phyloP scores from a whole-genome alignment of 1,140 invertebrate species.

The Conus betulinus region DNA sequence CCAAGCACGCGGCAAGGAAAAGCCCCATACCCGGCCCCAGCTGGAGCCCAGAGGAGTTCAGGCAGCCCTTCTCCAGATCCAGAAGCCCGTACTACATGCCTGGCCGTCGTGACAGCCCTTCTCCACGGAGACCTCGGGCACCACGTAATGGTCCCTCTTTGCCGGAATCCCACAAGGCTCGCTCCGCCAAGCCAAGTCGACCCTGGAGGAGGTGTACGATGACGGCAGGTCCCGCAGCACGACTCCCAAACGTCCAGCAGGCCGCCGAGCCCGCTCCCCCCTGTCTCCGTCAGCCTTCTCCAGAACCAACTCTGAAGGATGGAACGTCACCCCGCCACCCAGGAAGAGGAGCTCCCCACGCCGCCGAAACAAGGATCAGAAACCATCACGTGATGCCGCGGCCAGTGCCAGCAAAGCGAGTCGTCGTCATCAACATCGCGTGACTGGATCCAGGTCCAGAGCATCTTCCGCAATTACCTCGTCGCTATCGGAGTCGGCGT shows the following conservation, averaged over 20 bases:
- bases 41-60: constrained; percentile 5
- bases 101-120: not conserved
- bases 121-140: not conserved
- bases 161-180: too few relatives aligned
- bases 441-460: not conserved
- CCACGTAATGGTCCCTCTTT: not conserved
- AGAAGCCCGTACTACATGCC: not conserved
- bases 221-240: not conserved
- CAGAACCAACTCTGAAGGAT: not conserved
- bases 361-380: not conserved
- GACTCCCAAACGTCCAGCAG: not conserved
- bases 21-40: not conserved
- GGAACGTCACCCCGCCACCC: constrained; percentile 1
- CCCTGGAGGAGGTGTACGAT: not conserved
- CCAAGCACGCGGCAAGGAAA: not conserved
- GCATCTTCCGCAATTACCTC: not conserved
- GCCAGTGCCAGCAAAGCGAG: not conserved
- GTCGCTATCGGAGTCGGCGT: not conserved
- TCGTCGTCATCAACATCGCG: not conserved
- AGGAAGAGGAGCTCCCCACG: not conserved
- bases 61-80: not conserved
- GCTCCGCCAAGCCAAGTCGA: not conserved
- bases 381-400: not conserved
- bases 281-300: not conserved
- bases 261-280: not conserved